A percentile compares a stretch with the other conserved stretches of the same genome.
Evolutionary conservation across 1,140 invertebrate species (phyloP).

Genomic region (Danaus melanippus): DNA sequence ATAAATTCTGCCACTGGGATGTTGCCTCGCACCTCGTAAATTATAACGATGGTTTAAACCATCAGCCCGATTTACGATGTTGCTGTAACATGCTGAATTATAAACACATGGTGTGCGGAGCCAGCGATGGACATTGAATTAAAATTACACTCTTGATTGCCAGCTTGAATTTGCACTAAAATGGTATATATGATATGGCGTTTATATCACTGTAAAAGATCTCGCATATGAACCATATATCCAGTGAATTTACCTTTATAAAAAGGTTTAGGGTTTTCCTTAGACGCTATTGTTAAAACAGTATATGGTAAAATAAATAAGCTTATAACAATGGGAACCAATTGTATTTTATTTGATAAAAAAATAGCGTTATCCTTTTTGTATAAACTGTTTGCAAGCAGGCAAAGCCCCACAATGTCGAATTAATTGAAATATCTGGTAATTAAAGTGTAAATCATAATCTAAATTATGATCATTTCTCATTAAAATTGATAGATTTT

Average conservation of each 20-base stretch:
- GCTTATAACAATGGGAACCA: too few relatives aligned
- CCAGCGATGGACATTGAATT: conserved; percentile 33
- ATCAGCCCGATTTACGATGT: conserved; percentile 35
- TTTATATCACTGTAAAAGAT: conserved; percentile 7
- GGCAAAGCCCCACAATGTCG: too few relatives aligned
- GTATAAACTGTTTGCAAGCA: too few relatives aligned
- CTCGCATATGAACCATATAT: conserved; percentile 21
- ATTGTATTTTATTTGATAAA: too few relatives aligned
- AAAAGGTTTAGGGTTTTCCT: conserved; percentile 20
- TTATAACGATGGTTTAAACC: conserved; percentile 43
- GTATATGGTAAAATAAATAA: too few relatives aligned
- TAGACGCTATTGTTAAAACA: too few relatives aligned
- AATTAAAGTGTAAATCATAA: too few relatives aligned
- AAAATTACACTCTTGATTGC: conserved; percentile 8
- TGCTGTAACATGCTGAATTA: conserved; percentile 22
- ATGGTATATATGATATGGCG: conserved; percentile 5
- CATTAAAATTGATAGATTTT: too few relatives aligned
- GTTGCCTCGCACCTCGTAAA: conserved; percentile 40
- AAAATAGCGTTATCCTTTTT: too few relatives aligned
- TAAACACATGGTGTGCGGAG: conserved; percentile 21
- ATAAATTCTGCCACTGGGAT: conserved; percentile 48
- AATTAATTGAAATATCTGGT: too few relatives aligned
- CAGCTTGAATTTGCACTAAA: conserved; percentile 14
- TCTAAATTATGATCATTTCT: too few relatives aligned
- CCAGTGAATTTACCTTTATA: conserved; percentile 26